Base-by-base conservation (phyloP, 1,140 invertebrate genomes). In the Leptinotarsa lineolata region DNA sequence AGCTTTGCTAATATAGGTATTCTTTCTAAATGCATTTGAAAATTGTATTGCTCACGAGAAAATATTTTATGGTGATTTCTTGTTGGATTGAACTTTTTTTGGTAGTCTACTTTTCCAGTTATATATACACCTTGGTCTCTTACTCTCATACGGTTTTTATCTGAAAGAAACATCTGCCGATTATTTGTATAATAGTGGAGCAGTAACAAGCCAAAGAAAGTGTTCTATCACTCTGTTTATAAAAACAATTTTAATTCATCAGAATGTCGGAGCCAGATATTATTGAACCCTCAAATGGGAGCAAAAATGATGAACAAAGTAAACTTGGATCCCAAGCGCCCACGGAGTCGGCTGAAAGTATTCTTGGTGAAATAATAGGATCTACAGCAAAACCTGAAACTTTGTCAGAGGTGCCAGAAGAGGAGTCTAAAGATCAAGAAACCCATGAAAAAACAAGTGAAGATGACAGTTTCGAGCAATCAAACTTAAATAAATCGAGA, bases 401-500 rank as follows among this genome's bases (percentile, higher is more conserved):
- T 54, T 54, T 18, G 48, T 0, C 48, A 63, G 20, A 24, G 15
- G 20, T 63, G 15, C 20, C 61, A 22, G 24, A 63, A 22, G 20
- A 16, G 20, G 21, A 63, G 24, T 22, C 13, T 30, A 63, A 8
- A 21, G 61, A 24, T 18, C 16, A 63, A 18, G 16, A 20, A n/a
- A 24, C 4, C 11, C 20, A 63, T 20, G 61, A 63, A 15, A 63
- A 63, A 63, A 63, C 61, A 63, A 63, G 4, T 63, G 61, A 63
- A 45, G 70, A 66, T 64, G 73, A 72, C 22, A 74, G 44, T 54
- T 21, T 21, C 30, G 74, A 75, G 18, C 73, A 66, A 70, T 18
- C 68, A 54, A 75, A 72, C 45, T 59, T 39, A 16, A 71, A 68
- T 44, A 66, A 64, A 46, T 77, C 74, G 8, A 74, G 81, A 65